Conservation (phyloP, 2,888 invertebrate genomes). For the Coelogynopora nodosa region DNA sequence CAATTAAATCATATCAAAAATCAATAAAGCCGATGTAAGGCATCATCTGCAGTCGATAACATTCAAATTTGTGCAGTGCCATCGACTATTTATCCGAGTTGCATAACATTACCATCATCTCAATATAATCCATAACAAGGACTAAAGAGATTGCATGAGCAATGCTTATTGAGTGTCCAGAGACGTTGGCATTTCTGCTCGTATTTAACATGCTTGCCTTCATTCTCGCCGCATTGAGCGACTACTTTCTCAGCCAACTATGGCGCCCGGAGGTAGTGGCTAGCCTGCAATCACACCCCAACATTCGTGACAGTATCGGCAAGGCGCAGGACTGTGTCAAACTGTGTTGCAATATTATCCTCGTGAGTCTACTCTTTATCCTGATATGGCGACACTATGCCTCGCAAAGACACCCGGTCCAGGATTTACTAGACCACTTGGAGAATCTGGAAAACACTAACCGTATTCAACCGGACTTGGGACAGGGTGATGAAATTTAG, state of each 20-base stretch:
- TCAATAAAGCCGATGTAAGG: too few species aligned
- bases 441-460: neutral
- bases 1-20: too few species aligned
- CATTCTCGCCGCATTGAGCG: neutral
- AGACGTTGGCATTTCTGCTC: neutral
- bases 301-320: neutral
- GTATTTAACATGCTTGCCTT: neutral
- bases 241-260: neutral
- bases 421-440: neutral
- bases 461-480: neutral
- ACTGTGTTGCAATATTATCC: conserved; percentile 7
- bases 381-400: neutral
- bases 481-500: neutral
- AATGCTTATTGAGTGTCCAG: neutral
- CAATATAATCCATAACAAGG: too few species aligned
- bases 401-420: neutral
- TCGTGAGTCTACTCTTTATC: neutral
- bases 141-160: too few species aligned
- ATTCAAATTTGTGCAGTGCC: too few species aligned
- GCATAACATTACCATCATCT: too few species aligned
- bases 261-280: neutral
- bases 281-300: neutral
- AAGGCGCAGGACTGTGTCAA: conserved; percentile 19
- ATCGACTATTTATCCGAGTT: too few species aligned
- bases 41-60: too few species aligned